phyloP scores from a whole-genome alignment of 2,888 invertebrate species.

The Tinea pellionella region DNA sequence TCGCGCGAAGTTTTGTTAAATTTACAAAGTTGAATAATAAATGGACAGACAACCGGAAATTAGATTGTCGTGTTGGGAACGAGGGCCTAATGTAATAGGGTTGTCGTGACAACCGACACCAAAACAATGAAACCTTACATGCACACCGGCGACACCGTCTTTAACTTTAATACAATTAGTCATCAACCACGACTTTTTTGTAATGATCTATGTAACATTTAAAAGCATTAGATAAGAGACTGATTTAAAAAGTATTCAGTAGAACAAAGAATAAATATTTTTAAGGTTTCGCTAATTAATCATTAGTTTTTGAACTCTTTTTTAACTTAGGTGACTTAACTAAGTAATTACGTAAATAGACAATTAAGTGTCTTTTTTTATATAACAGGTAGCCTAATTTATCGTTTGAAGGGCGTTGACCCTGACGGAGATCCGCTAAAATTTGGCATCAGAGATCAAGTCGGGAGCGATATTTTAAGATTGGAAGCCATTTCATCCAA shows the following conservation, averaged over 20 bases:
- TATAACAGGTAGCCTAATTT: slow-evolving; percentile 79
- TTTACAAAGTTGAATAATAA: neutral
- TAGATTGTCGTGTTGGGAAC: slow-evolving; percentile 28
- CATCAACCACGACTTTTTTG: slow-evolving; percentile 15
- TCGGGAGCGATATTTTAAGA: slow-evolving; percentile 84
- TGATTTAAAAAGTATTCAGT: too few relatives aligned
- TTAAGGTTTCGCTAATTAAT: too few relatives aligned
- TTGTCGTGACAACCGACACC: slow-evolving; percentile 48
- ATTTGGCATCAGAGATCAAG: slow-evolving; percentile 85
- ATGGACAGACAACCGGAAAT: slow-evolving; percentile 42
- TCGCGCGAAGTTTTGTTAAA: neutral
- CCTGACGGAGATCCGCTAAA: slow-evolving; percentile 86
- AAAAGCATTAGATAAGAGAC: too few relatives aligned
- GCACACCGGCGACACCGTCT: neutral
- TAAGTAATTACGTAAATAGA: too few relatives aligned
- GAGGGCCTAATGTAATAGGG: slow-evolving; percentile 26
- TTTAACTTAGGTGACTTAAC: too few relatives aligned
- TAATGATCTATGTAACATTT: too few relatives aligned
- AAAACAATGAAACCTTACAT: slow-evolving; percentile 51
- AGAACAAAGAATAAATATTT: too few relatives aligned
- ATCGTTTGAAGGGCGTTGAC: slow-evolving; percentile 84
- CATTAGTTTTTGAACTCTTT: too few relatives aligned
- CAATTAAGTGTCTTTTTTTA: neutral
- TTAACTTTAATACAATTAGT: slow-evolving; percentile 19
- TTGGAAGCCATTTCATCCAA: slow-evolving; percentile 83